Percentiles rank a stretch among this genome's conserved stretches.
phyloP scores from a whole-genome alignment of 2,113 vertebrate species.

The Lepus americanus region DNA sequence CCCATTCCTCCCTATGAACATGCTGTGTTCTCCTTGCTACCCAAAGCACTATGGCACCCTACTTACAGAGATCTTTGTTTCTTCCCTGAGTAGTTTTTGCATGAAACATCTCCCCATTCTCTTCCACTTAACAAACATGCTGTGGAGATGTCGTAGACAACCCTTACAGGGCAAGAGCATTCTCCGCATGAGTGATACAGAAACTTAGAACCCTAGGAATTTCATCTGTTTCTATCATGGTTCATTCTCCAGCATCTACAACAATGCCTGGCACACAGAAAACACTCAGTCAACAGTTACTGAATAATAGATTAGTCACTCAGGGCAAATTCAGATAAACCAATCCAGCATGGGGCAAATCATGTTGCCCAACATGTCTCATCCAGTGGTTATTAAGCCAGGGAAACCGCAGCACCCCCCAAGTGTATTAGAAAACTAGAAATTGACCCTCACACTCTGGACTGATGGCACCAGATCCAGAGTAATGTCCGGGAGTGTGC shows the following conservation, averaged over 20 bases:
- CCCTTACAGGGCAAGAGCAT: background rate
- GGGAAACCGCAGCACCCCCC: background rate
- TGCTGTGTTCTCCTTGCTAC: background rate
- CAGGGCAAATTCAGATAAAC: background rate
- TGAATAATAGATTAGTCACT: background rate
- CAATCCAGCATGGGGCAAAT: background rate
- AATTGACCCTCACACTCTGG: background rate
- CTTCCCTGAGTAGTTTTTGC: background rate
- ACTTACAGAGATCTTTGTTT: background rate
- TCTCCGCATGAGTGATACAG: background rate
- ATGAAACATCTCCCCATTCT: background rate
- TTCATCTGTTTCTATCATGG: background rate
- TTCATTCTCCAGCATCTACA: background rate
- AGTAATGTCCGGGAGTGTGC: background rate
- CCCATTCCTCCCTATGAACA: no score
- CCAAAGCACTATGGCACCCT: background rate
- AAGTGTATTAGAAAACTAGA: background rate
- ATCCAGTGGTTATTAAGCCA: background rate
- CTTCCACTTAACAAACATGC: background rate
- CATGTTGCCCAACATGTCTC: background rate
- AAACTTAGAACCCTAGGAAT: background rate
- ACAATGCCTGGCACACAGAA: background rate
- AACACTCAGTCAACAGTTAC: background rate
- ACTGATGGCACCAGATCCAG: background rate
- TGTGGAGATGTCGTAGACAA: background rate